Evolutionary conservation across 2,888 invertebrate species (phyloP), one percentile per base, ranked within the genome.

Genomic region (Lamellibrachia columna): DNA sequence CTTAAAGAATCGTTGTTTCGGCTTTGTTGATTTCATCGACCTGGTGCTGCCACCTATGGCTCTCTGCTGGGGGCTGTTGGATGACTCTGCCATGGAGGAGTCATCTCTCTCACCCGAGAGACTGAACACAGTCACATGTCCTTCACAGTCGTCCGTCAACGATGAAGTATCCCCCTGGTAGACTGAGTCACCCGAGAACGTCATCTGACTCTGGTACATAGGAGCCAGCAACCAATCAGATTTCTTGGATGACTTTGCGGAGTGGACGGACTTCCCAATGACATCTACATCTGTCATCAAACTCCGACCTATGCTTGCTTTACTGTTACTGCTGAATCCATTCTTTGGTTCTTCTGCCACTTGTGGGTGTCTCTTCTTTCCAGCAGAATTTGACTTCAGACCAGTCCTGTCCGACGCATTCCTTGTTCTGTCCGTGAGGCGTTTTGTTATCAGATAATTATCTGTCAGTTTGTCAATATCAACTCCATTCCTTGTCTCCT

Each of bases 231-330:
- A 75, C 75, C 75, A 75, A 75, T 75, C 75, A 75, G 75, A 75
- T 75, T 75, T 75, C 75, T 75, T 75, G 15, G 22, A n/a, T 15
- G 75, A 75, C n/a, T 75, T 75, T 4, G 75, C 75, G n/a, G 75
- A 75, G 75, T 75, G 75, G n/a, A 75, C 75, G 2, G 75, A 75
- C 22, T 75, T 75, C 22, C 75, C 75, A 22, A 75, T n/a, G 6
- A 75, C n/a, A n/a, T 75, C 75, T 22, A 75, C 75, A 75, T 75
- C 75, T n/a, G n/a, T 75, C 75, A 75, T 75, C n/a, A 75, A 75
- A 75, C 22, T 75, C 22, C 75, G 3, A 75, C 75, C 75, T 6
- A 75, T 15, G 22, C 3, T 11, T 22, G 22, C 40, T 40, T 40
- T 75, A 22, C n/a, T 11, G 22, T 75, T n/a, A 75, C 22, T 75